Base-by-base conservation (phyloP, 2,113 vertebrate species). In the Excalfactoria chinensis region DNA sequence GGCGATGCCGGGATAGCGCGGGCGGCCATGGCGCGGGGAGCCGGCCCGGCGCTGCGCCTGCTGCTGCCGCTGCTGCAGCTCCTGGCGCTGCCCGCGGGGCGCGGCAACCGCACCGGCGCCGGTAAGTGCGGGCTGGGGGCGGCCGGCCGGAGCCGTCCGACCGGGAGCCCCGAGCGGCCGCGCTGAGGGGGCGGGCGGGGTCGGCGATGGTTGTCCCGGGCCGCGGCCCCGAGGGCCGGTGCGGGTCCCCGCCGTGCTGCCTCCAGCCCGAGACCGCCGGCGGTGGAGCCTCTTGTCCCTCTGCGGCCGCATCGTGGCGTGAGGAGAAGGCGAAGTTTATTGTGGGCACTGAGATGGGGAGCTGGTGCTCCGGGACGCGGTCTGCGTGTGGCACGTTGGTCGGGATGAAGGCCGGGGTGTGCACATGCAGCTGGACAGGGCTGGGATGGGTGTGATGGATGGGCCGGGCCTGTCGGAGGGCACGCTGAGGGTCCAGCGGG, bases 11-110 rank as follows among this genome's bases (percentile, higher is more conserved):
- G 86, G 84, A 35, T 70, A 75, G 67, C 68, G 55, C 68, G 64
- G 72, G 84, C 58, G 48, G 80, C 40, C 59, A 69, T 53, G 76
- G 90, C 35, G 60, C 20, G 53, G 69, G 51, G 67, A 9, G 77
- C 37, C 44, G 69, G 69, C 9, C 79, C 59, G 28, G 34, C 48
- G 56, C 67, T 46, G 62, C 71, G 20, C 30, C 86, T 64, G 48
- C 71, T 93, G 55, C 90, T 93, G 49, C 79, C 62, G 51, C 53
- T 94, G 71, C 67, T 95, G 12, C 86, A 75, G 51, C 66, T 83
- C 71, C 46, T 78, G 72, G 84, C 73, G 86, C 89, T 84, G 12
- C 91, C 89, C 41, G 84, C 87, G 71, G 63, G 85, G 28, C 67
- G 90, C 62, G 66, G 64, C 23, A 34, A 63, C 86, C 70, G 75